phyloP scores from a whole-genome alignment of 2,888 invertebrate species.

The Molanna angustata region DNA sequence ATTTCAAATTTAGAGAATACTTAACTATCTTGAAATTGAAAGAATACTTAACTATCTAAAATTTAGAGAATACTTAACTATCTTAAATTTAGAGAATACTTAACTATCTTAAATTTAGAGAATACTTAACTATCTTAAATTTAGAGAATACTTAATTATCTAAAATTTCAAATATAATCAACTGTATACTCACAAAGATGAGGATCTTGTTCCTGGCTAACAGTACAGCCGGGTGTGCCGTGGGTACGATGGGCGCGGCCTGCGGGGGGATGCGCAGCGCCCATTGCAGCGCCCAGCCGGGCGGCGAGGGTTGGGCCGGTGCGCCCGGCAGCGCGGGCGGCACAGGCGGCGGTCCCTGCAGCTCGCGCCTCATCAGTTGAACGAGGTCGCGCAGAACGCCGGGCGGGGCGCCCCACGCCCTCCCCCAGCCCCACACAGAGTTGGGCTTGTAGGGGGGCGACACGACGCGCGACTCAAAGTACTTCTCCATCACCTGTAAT shows the following conservation, averaged over 20 bases:
- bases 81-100: too few relatives aligned
- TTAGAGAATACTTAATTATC: not conserved
- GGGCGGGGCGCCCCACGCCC: conserved; percentile 78
- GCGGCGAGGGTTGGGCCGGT: conserved; percentile 56
- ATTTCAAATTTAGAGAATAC: too few relatives aligned
- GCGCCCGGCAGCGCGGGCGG: conserved; percentile 49
- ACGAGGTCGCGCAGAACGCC: conserved; percentile 90
- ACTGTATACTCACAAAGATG: conserved; percentile 74
- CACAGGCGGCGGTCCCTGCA: too few relatives aligned
- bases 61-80: too few relatives aligned
- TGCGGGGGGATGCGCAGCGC: conserved; percentile 91
- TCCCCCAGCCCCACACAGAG: conserved; percentile 81
- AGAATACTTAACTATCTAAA: too few relatives aligned
- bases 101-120: too few relatives aligned
- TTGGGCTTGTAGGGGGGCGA: conserved; percentile 90
- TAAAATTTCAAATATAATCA: not conserved
- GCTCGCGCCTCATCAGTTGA: conserved; percentile 72
- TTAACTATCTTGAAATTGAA: too few relatives aligned
- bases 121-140: too few relatives aligned
- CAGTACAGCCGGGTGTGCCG: conserved; percentile 83
- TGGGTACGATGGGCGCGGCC: conserved; percentile 83
- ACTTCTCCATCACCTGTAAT: conserved; percentile 78
- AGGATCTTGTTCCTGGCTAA: conserved; percentile 85
- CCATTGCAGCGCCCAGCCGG: conserved; percentile 90
- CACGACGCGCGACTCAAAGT: conserved; percentile 87